Base-by-base conservation (phyloP, 2,888 invertebrate genomes). In the Nipponacmea schrenckii region DNA sequence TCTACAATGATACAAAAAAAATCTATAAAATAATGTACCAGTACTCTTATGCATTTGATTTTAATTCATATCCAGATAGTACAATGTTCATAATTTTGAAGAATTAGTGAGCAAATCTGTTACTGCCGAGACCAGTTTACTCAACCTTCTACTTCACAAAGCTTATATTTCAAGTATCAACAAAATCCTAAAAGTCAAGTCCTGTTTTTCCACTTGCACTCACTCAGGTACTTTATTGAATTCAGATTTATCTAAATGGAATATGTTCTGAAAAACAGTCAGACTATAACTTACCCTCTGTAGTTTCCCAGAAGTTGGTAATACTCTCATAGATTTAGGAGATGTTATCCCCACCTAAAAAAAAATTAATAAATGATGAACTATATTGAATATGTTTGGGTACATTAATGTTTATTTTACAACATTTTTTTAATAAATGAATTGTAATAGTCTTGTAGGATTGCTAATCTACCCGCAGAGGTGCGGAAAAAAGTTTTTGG, bases 251-350 rank as follows among this genome's bases (percentile, higher is more conserved):
- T 24, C 4, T 20, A 31, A 46, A 15, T 17, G 26, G 15, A 48
- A 67, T 26, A 10, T 15, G 26, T 46, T 12, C n/a, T 67, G 24
- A 27, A 17, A 72, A 31, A 27, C 27, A 27, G 27, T 56, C n/a
- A 26, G 15, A 24, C n/a, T 44, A 17, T 56, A 12, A 50, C 74
- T 62, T 88, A 93, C 93, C 91, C 92, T 93, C 89, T 93, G 93
- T 75, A 92, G 92, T 39, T 92, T 91, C 70, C 92, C 92, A 62
- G 90, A 83, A 17, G 91, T 86, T n/a, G 95, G 94, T 72, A 96
- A 89, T 67, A 96, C 90, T 89, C 93, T 93, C 86, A 96, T 91
- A 65, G 94, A 94, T 84, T 94, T 93, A 24, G 93, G 92, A 72
- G 93, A 93, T 63, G 88, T 87, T 24, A 85, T 84, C 24, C 86